Evolutionary conservation across 2,888 invertebrate genomes (phyloP).

Genomic region (Atethmia centrago): DNA sequence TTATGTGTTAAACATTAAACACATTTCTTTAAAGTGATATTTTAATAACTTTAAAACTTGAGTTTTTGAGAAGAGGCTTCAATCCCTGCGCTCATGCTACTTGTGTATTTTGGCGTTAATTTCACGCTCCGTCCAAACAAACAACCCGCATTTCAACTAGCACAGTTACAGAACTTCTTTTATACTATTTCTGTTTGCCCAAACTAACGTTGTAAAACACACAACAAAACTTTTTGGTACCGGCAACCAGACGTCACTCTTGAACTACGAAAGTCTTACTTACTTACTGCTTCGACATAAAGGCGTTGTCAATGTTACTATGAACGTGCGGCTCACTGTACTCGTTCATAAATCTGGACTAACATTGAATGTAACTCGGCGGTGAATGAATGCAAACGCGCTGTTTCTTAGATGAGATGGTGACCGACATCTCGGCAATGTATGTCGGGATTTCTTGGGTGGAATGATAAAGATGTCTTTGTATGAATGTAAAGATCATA

Average conservation of each 20-base stretch:
- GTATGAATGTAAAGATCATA: no score
- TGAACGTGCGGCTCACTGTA: not conserved
- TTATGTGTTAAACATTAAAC: not conserved
- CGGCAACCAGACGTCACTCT: not conserved
- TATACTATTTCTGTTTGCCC: slow-evolving; percentile 9
- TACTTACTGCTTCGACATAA: not conserved
- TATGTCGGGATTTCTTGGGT: not conserved
- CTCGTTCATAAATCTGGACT: not conserved
- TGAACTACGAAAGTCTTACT: not conserved
- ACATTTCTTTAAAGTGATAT: not conserved
- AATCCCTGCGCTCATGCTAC: not conserved
- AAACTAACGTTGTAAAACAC: slow-evolving; percentile 22
- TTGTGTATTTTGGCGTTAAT: slow-evolving; percentile 12
- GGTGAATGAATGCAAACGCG: slow-evolving; percentile 21
- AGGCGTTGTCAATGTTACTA: not conserved
- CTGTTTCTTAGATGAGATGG: slow-evolving; percentile 19
- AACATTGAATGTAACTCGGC: slow-evolving; percentile 21
- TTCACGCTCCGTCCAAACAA: slow-evolving; percentile 10
- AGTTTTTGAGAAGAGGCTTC: not conserved
- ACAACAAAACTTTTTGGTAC: slow-evolving; percentile 23
- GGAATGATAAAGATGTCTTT: not conserved
- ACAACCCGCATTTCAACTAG: slow-evolving; percentile 32
- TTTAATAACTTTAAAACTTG: slow-evolving; percentile 1
- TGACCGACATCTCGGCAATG: slow-evolving; percentile 6
- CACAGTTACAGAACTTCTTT: slow-evolving; percentile 11